Evolutionary conservation across 1,140 invertebrate genomes (phyloP), one percentile per base, ranked within the genome.

Genomic region (Oryctes rhinoceros): DNA sequence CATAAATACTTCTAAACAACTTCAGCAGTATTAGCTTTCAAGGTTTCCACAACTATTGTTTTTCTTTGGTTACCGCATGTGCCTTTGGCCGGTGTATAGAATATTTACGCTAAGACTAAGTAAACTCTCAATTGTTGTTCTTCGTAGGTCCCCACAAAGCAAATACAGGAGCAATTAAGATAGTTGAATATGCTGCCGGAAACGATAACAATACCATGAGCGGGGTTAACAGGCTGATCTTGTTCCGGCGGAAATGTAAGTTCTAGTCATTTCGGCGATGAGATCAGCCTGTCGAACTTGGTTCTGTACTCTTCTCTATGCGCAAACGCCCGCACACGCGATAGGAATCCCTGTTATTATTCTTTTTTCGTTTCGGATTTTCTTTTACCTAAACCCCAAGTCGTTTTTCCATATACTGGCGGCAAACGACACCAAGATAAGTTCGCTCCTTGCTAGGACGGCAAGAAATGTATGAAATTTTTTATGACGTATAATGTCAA

Each of bases 221-320:
- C 86, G 87, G 88, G 89, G 89, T 90, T 90, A 89, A 87, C 90
- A 90, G 91, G 90, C 89, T 91, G 91, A 91, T 91, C 89, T 91
- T 89, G 90, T 91, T 90, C 88, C 88, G 86, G 88, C 88, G 89
- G 89, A 88, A 90, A 89, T 90, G 89, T 89, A 86, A 87, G 78
- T 86, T 86, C 83, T 81, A 89, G 85, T 90, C 90, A 91, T 91
- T 91, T 91, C 91, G 91, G 91, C 91, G 91, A 91, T 91, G 90
- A 91, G 90, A 91, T 91, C 91, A 91, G 90, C 91, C 91, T 91
- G 91, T 91, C 89, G 89, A 91, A 90, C 89, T 88, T 88, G 86
- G 82, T 80, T 81, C 82, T 67, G 65, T 24, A 24, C 24, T 24
- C 24, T 71, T 24, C 65, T 15, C 24, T 30, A 2, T 71, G 37